Percentiles rank a stretch among this genome's conserved stretches.
phyloP scores from a whole-genome alignment of 2,113 vertebrate genomes.

The Catagonus wagneri region DNA sequence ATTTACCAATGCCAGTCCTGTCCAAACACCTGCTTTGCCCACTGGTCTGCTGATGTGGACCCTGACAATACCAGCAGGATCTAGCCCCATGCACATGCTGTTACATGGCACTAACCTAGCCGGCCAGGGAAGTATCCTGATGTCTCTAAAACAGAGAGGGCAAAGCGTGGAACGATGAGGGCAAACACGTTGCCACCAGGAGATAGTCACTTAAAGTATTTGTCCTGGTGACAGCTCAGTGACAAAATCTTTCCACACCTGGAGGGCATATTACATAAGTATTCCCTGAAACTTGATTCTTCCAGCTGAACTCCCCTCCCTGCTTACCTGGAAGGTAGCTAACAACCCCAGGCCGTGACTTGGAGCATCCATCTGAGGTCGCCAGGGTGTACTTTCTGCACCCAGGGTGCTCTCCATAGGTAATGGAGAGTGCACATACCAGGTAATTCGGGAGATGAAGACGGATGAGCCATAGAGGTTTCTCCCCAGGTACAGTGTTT shows the following conservation, averaged over 20 bases:
- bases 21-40: neutral
- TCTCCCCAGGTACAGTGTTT: neutral
- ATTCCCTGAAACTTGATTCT: neutral
- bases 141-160: neutral
- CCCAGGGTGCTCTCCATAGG: neutral
- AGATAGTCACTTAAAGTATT: neutral
- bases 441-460: neutral
- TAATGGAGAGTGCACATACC: neutral
- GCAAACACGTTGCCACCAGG: neutral
- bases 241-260: neutral
- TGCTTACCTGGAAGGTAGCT: neutral
- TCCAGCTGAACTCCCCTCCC: neutral
- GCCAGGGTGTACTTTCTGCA: neutral
- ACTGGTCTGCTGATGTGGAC: neutral
- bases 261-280: neutral
- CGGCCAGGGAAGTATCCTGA: neutral
- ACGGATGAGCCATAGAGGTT: neutral
- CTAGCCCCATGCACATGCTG: rapidly evolving
- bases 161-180: neutral
- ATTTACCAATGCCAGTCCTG: neutral
- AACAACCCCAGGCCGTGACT: neutral
- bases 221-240: neutral
- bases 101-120: neutral
- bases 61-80: neutral
- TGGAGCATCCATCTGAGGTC: neutral